phyloP scores from a whole-genome alignment of 2,888 invertebrate species.

The Bursaphelenchus okinawaensis region DNA sequence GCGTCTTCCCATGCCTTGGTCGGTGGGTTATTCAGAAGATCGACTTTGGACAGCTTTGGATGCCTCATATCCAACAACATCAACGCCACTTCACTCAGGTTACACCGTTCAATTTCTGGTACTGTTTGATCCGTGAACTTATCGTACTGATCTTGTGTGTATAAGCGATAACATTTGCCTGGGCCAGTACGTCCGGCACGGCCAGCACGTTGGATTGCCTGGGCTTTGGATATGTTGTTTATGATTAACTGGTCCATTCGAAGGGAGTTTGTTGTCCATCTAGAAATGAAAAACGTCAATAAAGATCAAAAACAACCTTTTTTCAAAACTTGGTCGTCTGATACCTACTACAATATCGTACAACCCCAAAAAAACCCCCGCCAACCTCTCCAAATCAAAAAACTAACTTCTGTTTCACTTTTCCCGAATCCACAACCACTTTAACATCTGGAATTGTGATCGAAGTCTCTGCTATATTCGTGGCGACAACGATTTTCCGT shows the following conservation, averaged over 20 bases:
- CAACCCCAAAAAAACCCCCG: neutral
- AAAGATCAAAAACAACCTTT: neutral
- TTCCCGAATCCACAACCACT: conserved; percentile 64
- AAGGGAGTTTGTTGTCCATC: neutral
- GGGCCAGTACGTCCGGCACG: conserved; percentile 72
- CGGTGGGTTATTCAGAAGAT: conserved; percentile 82
- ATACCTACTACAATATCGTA: neutral
- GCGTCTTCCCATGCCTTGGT: conserved; percentile 60
- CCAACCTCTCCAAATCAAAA: neutral
- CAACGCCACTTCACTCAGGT: conserved; percentile 66
- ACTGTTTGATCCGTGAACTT: conserved; percentile 69
- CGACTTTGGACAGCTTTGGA: conserved; percentile 72
- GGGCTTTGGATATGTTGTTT: conserved; percentile 77
- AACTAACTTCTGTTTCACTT: conserved; percentile 52
- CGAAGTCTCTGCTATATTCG: conserved; percentile 94
- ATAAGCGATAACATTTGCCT: conserved; percentile 63
- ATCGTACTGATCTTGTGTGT: conserved; percentile 73
- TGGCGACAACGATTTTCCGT: conserved; percentile 83
- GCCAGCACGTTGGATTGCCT: conserved; percentile 84
- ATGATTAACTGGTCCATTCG: conserved; percentile 71
- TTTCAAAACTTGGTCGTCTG: neutral
- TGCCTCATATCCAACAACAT: conserved; percentile 79
- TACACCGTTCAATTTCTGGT: conserved; percentile 75
- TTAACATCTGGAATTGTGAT: conserved; percentile 89
- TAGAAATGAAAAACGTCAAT: neutral